Base-by-base conservation (phyloP, 1,140 invertebrate species). In the Trichonephila clavipes region DNA sequence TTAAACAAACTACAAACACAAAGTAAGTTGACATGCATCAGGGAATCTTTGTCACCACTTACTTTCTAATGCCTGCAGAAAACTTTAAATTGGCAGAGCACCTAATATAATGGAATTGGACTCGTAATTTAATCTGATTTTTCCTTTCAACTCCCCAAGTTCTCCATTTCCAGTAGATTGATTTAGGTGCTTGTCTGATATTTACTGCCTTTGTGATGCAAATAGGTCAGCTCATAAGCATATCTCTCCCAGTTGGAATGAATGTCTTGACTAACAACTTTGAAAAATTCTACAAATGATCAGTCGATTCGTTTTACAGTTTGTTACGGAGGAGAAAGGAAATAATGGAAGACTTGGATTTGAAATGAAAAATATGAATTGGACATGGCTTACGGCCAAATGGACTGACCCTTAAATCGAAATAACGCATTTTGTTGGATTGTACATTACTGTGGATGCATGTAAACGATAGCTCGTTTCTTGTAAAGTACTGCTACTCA, bases 181-280 rank as follows among this genome's bases (percentile, higher is more conserved):
- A 77, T 77, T 77, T 77, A 77, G n/a, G 34, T 77, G 72, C 72
- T 34, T 40, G 72, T 18, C 24, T 77, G 72, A 77, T 77, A 77
- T 77, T 77, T 77, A 77, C 72, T 28, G n/a, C 72, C 18, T 77
- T 77, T 77, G 72, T 77, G n/a, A 77, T 77, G 72, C 12, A 77
- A 40, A 77, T 77, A 40, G 72, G 72, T 77, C 72, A 77, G n/a
- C 72, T 77, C 72, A 77, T 77, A 77, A 77, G 34, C 24, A 77
- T 34, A 77, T 77, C 72, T 40, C 51, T 51, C 24, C 7, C 72
- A 77, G 72, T 21, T n/a, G 8, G 14, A 77, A 40, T 40, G 72
- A 77, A 77, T 77, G 24, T 77, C 72, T 77, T 40, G 24, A 16
- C 72, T 77, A 40, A 77, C 72, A 77, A 77, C 72, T 77, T 77